phyloP scores from a whole-genome alignment of 2,797 vertebrate species.

The Sebastolobus alascanus region DNA sequence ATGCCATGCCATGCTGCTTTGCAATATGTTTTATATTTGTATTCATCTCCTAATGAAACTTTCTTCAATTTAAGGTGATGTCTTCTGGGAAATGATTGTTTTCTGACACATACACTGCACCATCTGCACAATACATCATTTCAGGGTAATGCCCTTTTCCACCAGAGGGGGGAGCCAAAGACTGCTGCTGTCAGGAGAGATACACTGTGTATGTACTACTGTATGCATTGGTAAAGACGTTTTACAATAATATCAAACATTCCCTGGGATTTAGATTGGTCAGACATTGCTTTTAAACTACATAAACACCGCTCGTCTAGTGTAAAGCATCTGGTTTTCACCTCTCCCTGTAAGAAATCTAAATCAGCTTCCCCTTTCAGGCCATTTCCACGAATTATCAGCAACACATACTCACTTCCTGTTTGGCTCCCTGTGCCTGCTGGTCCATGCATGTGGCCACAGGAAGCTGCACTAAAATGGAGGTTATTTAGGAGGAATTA shows the following conservation, averaged over 20 bases:
- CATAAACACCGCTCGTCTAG: not conserved
- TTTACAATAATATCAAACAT: not conserved
- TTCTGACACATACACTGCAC: too few relatives aligned
- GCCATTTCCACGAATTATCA: slow-evolving; percentile 57
- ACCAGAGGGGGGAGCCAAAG: slow-evolving; percentile 64
- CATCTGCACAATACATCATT: not conserved
- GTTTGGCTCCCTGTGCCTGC: slow-evolving; percentile 38
- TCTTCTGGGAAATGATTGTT: not conserved
- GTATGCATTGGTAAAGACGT: not conserved
- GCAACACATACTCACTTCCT: slow-evolving; percentile 62
- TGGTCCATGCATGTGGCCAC: slow-evolving; percentile 8
- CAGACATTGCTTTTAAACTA: not conserved
- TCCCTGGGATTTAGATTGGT: not conserved
- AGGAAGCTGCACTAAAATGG: slow-evolving; percentile 49
- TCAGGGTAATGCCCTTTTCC: slow-evolving; percentile 4
- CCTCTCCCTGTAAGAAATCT: slow-evolving; percentile 24
- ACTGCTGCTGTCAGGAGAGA: not conserved
- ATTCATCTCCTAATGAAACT: not conserved
- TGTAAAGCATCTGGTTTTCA: not conserved
- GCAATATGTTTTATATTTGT: not conserved
- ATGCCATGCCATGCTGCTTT: not conserved
- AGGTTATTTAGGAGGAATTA: slow-evolving; percentile 9
- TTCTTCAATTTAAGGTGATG: not conserved
- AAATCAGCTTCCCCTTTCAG: slow-evolving; percentile 35
- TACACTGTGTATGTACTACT: too few relatives aligned